Evolutionary conservation across 2,888 invertebrate species (phyloP).

Genomic region (Agrotis segetum): DNA sequence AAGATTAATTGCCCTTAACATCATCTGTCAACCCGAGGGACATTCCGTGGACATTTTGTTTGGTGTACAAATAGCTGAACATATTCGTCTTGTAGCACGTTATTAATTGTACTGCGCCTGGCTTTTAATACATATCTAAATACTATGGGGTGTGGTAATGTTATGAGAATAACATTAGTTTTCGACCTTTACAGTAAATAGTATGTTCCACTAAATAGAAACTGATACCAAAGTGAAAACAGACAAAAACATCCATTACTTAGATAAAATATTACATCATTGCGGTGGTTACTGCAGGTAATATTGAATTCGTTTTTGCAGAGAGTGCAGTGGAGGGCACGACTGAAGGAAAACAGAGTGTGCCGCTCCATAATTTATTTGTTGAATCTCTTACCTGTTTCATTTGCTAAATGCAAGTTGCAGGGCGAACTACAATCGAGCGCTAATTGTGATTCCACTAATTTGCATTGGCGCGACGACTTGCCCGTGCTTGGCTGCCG

Average conservation of each 20-base stretch:
- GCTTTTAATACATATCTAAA: constrained; percentile 42
- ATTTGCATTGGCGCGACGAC: constrained; percentile 83
- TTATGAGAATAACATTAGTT: constrained; percentile 1
- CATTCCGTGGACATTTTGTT: constrained; percentile 85
- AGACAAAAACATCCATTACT: constrained; percentile 34
- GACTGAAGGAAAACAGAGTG: constrained; percentile 70
- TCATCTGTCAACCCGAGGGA: constrained; percentile 87
- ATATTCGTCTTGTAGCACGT: constrained; percentile 76
- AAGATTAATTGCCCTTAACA: constrained; percentile 89
- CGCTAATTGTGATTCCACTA: constrained; percentile 87
- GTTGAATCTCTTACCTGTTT: constrained; percentile 82
- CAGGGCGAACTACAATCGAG: constrained; percentile 83
- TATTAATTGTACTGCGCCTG: constrained; percentile 70
- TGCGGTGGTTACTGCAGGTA: constrained; percentile 44
- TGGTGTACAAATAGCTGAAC: constrained; percentile 83
- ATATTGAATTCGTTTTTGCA: constrained; percentile 63
- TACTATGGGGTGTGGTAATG: constrained; percentile 18
- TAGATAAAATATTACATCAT: constrained; percentile 46
- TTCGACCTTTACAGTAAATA: constrained; percentile 10
- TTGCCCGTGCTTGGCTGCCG: constrained; percentile 70
- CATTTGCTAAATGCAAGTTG: constrained; percentile 84
- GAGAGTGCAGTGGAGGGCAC: constrained; percentile 62
- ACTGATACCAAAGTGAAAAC: constrained; percentile 12
- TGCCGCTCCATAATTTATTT: constrained; percentile 79
- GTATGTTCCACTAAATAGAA: neutral